A percentile compares a stretch with the other conserved stretches of the same genome.
phyloP scores from a whole-genome alignment of 2,113 vertebrate genomes.

The Phrynosoma blainvillii region DNA sequence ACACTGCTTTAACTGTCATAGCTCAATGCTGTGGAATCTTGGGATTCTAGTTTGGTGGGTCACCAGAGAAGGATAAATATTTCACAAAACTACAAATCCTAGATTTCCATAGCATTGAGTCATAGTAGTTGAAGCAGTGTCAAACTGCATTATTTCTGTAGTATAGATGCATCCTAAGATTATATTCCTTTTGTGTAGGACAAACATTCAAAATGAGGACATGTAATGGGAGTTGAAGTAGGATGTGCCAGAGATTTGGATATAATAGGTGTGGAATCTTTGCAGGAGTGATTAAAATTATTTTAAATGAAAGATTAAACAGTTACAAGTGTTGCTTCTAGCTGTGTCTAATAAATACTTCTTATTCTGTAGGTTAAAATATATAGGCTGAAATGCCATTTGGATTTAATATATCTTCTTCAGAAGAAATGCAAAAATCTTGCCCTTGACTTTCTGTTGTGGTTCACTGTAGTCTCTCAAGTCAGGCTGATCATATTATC shows the following conservation, averaged over 20 bases:
- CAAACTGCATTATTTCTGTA: too few relatives aligned
- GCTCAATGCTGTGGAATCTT: too few relatives aligned
- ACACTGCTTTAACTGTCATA: too few relatives aligned
- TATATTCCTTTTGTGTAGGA: neutral
- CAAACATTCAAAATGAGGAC: neutral
- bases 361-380: neutral
- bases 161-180: too few relatives aligned
- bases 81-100: too few relatives aligned
- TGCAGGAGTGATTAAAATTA: neutral
- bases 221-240: neutral
- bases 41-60: too few relatives aligned
- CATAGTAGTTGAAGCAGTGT: too few relatives aligned
- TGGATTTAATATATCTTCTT: neutral
- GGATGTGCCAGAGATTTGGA: neutral
- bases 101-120: too few relatives aligned
- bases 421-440: neutral
- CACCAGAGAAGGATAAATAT: too few relatives aligned
- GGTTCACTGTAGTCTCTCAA: too few relatives aligned
- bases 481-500: constrained; percentile 10
- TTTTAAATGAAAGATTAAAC: neutral
- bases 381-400: neutral
- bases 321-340: neutral
- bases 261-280: neutral
- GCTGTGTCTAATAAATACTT: neutral
- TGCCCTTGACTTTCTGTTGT: neutral